phyloP scores from a whole-genome alignment of 2,797 vertebrate species.

The Holocentrus rufus region DNA sequence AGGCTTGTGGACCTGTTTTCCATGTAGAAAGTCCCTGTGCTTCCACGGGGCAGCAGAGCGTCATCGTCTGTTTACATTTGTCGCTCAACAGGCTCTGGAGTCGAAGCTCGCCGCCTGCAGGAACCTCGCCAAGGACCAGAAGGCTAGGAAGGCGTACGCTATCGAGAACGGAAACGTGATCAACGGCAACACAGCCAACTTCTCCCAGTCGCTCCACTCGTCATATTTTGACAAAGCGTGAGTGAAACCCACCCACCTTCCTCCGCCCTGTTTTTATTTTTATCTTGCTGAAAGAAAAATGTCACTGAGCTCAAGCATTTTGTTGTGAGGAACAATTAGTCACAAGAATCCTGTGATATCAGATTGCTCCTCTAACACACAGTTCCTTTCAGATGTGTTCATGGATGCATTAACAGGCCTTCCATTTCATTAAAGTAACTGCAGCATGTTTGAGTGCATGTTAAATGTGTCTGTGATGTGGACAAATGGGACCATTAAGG shows the following conservation, averaged over 20 bases:
- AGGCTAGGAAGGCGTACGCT: constrained; percentile 87
- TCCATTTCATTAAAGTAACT: background rate
- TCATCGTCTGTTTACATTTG: background rate
- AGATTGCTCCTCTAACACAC: background rate
- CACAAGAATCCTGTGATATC: background rate
- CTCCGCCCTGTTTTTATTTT: background rate
- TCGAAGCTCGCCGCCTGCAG: constrained; percentile 96
- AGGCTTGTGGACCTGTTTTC: background rate
- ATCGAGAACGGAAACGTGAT: constrained; percentile 86
- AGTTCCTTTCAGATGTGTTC: background rate
- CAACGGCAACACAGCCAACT: constrained; percentile 85
- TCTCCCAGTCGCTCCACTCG: constrained; percentile 86
- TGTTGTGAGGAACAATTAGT: background rate
- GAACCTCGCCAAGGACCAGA: constrained; percentile 96
- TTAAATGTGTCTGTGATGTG: background rate
- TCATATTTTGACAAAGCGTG: constrained; percentile 96
- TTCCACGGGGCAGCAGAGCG: background rate
- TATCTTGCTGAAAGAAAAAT: no score
- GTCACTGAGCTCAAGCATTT: background rate
- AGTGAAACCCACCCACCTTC: constrained; percentile 67
- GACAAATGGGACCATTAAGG: background rate
- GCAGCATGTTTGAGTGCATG: background rate
- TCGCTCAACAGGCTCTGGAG: constrained; percentile 88
- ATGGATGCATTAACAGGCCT: background rate
- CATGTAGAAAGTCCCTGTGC: background rate